Conservation (phyloP, 2,113 vertebrate genomes). For the Cottus gobio region DNA sequence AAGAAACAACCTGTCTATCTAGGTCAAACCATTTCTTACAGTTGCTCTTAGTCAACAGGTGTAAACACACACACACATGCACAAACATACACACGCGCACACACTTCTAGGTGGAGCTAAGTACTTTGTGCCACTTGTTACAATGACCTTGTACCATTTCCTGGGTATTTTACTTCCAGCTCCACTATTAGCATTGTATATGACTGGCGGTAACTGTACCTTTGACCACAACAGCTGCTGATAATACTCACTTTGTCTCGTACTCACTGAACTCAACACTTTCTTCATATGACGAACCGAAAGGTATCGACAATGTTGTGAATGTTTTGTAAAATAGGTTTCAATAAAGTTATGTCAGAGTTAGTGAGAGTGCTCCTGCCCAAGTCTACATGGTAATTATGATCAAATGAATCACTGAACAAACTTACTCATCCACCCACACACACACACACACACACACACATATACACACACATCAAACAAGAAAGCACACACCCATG, state of each 20-base stretch:
- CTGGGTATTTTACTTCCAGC: background rate
- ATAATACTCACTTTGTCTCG: background rate
- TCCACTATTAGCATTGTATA: background rate
- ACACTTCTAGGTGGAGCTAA: background rate
- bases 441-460: constrained; percentile 26
- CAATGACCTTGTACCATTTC: background rate
- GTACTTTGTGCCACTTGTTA: background rate
- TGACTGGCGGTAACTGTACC: background rate
- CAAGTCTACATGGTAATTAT: constrained; percentile 5
- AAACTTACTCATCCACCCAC: background rate
- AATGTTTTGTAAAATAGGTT: background rate
- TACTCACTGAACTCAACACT: background rate
- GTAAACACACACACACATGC: background rate
- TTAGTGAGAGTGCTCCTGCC: background rate
- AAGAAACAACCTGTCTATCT: background rate
- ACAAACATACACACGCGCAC: background rate
- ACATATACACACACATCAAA: background rate
- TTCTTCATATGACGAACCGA: background rate
- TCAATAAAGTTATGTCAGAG: background rate
- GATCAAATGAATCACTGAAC: constrained; percentile 28
- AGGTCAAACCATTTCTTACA: constrained; percentile 13
- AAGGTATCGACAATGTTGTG: background rate
- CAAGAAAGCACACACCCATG: background rate
- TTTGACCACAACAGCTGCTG: background rate
- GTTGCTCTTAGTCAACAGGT: background rate